Conservation (phyloP, 2,113 vertebrate species). For the Trinectes maculatus region DNA sequence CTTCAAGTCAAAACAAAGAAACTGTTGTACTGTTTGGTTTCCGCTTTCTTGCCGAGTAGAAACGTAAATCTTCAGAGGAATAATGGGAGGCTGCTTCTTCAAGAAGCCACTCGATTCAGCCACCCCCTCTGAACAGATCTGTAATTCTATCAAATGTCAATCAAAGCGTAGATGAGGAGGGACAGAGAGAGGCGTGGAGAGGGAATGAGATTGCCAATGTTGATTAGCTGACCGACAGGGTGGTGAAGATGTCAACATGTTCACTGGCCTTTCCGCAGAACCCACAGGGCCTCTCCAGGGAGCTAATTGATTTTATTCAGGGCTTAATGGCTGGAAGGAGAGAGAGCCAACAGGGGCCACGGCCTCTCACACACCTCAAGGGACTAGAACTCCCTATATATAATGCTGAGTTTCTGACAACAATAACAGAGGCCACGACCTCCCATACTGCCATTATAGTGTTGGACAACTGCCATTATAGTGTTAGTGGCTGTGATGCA, state of each 20-base stretch:
- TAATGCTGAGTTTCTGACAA: slow-evolving; percentile 49
- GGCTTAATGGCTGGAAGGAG: slow-evolving; percentile 65
- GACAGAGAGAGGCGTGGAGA: slow-evolving; percentile 54
- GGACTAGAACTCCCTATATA: slow-evolving; percentile 40
- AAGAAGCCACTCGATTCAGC: slow-evolving; percentile 10
- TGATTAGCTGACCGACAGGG: slow-evolving; percentile 68
- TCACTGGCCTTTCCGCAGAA: slow-evolving; percentile 67
- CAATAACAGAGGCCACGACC: slow-evolving; percentile 55
- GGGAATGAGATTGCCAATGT: slow-evolving; percentile 77
- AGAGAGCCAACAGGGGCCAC: slow-evolving; percentile 40
- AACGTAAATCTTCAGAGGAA: not conserved
- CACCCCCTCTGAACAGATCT: slow-evolving; percentile 64
- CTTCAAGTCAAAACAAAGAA: not conserved
- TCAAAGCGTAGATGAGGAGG: slow-evolving; percentile 74
- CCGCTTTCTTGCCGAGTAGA: not conserved
- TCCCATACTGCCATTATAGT: slow-evolving; percentile 36
- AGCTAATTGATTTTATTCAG: slow-evolving; percentile 81
- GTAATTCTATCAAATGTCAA: slow-evolving; percentile 78
- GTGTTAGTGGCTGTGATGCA: slow-evolving; percentile 16
- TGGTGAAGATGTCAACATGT: slow-evolving; percentile 48
- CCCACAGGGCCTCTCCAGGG: slow-evolving; percentile 50
- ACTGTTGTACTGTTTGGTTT: not conserved
- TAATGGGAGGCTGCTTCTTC: slow-evolving; percentile 1
- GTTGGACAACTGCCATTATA: slow-evolving; percentile 13
- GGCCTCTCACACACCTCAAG: slow-evolving; percentile 33